Conservation (phyloP, 2,888 invertebrate genomes). For the Hirudinaria manillensis region DNA sequence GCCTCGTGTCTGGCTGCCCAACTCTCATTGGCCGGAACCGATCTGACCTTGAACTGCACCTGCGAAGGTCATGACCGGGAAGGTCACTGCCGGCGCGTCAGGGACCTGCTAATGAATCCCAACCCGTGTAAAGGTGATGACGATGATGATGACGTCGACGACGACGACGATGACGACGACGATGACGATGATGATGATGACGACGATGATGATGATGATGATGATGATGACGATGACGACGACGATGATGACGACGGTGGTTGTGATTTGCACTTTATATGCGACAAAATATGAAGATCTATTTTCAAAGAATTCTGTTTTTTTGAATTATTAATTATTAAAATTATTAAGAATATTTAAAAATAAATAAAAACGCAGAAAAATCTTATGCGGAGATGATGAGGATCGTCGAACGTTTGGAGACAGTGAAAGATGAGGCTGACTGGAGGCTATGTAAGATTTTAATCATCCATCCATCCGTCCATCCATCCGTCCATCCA, state of each 20-base stretch:
- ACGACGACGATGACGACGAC: slow-evolving; percentile 26
- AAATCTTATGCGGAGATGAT: too few relatives aligned
- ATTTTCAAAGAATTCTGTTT: too few relatives aligned
- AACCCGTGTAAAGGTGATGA: slow-evolving; percentile 34
- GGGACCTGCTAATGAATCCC: slow-evolving; percentile 29
- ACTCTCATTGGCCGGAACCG: slow-evolving; percentile 81
- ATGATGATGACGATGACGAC: slow-evolving; percentile 24
- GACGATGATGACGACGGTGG: slow-evolving; percentile 12
- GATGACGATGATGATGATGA: slow-evolving; percentile 28
- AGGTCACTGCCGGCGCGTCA: slow-evolving; percentile 30
- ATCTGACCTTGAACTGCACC: slow-evolving; percentile 76
- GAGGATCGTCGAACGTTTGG: too few relatives aligned
- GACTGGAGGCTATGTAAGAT: too few relatives aligned
- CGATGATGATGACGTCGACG: slow-evolving; percentile 23
- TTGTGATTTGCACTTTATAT: slow-evolving; percentile 28
- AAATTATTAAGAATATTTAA: too few relatives aligned
- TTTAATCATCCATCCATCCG: too few relatives aligned
- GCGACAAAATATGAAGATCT: not conserved
- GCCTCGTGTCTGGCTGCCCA: slow-evolving; percentile 72
- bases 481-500: too few relatives aligned
- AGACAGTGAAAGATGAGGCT: too few relatives aligned
- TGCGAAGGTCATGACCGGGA: slow-evolving; percentile 56
- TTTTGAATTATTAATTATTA: too few relatives aligned
- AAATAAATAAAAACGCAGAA: too few relatives aligned
- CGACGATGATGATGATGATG: slow-evolving; percentile 28